These are phyloP conservation scores for Drosophila sordidapex DNA, from an alignment of 2,888 invertebrate species.

Conservation along the genomic window DNA sequence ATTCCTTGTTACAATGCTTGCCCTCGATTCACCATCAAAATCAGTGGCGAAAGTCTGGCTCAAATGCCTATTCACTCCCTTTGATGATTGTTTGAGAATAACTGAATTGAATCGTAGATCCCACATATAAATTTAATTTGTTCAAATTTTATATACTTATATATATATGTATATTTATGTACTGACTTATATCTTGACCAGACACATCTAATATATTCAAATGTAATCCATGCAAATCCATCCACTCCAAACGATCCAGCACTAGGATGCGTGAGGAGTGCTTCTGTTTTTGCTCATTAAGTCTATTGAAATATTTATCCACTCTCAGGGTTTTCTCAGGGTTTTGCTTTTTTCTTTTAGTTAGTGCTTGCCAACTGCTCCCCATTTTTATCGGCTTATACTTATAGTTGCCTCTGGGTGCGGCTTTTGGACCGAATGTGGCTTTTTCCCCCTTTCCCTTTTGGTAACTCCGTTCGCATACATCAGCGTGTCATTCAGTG, in stretches of 20 bases:
- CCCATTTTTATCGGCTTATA: conserved; percentile 28
- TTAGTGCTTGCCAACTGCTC: conserved; percentile 15
- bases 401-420: conserved; percentile 42
- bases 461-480: neutral
- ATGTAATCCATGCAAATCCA: neutral
- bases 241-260: neutral
- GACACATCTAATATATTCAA: neutral
- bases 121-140: neutral
- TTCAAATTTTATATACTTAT: neutral
- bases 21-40: neutral
- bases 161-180: neutral
- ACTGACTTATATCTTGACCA: neutral
- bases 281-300: conserved; percentile 10
- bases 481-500: conserved; percentile 20
- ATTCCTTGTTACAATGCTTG: neutral
- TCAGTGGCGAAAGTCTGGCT: neutral
- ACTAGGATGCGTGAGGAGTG: neutral
- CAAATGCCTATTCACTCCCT: neutral
- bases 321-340: conserved; percentile 16
- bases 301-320: conserved; percentile 20
- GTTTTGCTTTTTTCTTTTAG: neutral
- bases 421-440: conserved; percentile 31
- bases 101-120: neutral
- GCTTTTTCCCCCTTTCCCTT: conserved; percentile 1
- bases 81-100: neutral